Base-by-base conservation (phyloP, 2,888 invertebrate species). In the Drosophila yooni region DNA sequence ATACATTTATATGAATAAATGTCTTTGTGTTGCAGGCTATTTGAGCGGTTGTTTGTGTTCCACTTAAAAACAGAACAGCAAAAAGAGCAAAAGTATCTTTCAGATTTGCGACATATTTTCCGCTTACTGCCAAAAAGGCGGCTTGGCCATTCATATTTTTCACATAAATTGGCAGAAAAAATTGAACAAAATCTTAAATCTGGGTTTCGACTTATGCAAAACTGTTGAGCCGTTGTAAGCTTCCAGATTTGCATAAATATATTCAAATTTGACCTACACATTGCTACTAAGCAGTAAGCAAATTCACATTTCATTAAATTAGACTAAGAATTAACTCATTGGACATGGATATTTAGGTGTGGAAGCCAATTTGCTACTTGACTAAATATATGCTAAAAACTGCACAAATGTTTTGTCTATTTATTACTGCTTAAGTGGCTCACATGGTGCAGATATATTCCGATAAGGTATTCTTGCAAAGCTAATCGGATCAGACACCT, bases 11-110 rank as follows among this genome's bases (percentile, higher is more conserved):
- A 63, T 38, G 36, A 67, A 31, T 54, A 48, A 54, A 33, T 56
- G 29, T 54, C n/a, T 58, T 59, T 78, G 43, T 69, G 67, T 79
- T 67, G 59, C 71, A 68, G 69, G 60, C 73, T 72, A 68, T 87
- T 83, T 87, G 75, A 87, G 82, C 82, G 90, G 80, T 88, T 88
- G 88, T 89, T 85, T 76, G 83, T 87, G 89, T 76, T 82, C 83
- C 88, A 79, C 83, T 90, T 82, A 75, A 88, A 84, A 84, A 74
- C 66, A 89, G 88, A 84, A 90, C 90, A 76, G 70, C 75, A 36
- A 53, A 70, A 71, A 68, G 63, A 58, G 60, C 67, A 69, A 83
- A 88, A 72, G 83, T 85, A 82, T 88, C 72, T 70, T 46, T 70
- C 50, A 70, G 80, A 63, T 79, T 76, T 68, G 70, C 60, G 78